Conservation (phyloP, 1,140 invertebrate genomes). For the Microplitis demolitor region DNA sequence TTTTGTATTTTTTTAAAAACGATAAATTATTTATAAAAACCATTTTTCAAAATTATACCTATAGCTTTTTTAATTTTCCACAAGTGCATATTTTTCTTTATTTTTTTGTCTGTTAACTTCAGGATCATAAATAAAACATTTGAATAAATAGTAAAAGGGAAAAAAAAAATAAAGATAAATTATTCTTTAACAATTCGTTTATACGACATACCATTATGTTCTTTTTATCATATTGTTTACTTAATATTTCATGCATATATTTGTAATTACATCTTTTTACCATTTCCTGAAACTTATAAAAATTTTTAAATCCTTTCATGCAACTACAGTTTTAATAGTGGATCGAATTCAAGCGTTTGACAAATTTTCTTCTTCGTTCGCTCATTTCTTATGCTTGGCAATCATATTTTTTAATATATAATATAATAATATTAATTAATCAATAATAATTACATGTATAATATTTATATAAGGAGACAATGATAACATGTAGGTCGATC, state of each 20-base stretch:
- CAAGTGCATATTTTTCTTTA: too few relatives aligned
- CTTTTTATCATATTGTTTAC: conserved; percentile 49
- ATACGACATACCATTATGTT: conserved; percentile 46
- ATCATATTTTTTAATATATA: conserved; percentile 12
- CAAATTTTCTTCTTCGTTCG: conserved; percentile 43
- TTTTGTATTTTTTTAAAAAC: too few relatives aligned
- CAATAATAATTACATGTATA: neutral
- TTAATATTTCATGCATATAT: conserved; percentile 53
- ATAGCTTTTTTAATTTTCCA: too few relatives aligned
- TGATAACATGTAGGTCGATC: conserved; percentile 45
- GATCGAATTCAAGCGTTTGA: neutral
- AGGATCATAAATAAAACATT: too few relatives aligned
- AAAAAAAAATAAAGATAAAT: conserved; percentile 17
- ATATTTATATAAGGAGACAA: conserved; percentile 15
- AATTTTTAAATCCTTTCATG: conserved; percentile 21
- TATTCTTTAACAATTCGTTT: conserved; percentile 29
- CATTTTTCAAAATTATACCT: too few relatives aligned
- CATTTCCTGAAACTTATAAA: conserved; percentile 50
- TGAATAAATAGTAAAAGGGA: too few relatives aligned
- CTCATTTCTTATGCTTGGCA: conserved; percentile 36
- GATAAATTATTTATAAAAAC: too few relatives aligned
- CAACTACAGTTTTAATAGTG: neutral
- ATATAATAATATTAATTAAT: neutral
- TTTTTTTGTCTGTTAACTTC: too few relatives aligned
- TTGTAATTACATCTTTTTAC: conserved; percentile 47